These are phyloP conservation scores for Pseudachorutes palmiensis DNA, from an alignment of 1,140 invertebrate genomes.

Conservation along the genomic window DNA sequence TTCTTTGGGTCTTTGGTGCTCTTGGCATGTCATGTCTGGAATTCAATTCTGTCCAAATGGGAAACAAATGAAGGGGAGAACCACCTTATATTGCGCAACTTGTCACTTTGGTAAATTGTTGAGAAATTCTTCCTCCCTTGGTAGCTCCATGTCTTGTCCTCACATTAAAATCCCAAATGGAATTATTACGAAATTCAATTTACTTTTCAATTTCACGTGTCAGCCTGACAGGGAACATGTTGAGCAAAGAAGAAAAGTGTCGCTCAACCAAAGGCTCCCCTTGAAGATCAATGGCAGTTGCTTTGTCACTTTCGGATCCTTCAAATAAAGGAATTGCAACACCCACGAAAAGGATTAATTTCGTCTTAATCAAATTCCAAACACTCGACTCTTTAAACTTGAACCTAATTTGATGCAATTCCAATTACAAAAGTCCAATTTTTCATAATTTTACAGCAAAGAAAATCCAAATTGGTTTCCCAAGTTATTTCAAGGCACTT, in stretches of 20 bases:
- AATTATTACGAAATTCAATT: slow-evolving; percentile 10
- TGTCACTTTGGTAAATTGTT: not conserved
- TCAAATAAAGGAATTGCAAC: too few relatives aligned
- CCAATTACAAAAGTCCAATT: not conserved
- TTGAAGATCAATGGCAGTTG: not conserved
- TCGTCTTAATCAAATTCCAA: slow-evolving; percentile 1
- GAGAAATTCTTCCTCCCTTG: not conserved
- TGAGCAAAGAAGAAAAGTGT: not conserved
- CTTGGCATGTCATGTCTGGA: not conserved
- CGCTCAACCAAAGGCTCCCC: too few relatives aligned
- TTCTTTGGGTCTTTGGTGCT: not conserved
- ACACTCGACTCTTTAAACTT: too few relatives aligned
- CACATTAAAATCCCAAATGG: slow-evolving; percentile 3
- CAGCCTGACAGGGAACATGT: not conserved
- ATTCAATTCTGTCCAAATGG: slow-evolving; percentile 1
- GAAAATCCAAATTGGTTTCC: too few relatives aligned
- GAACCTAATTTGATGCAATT: not conserved
- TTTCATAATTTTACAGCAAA: too few relatives aligned
- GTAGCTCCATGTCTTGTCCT: too few relatives aligned
- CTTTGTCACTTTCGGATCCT: too few relatives aligned
- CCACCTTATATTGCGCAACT: not conserved
- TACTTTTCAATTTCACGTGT: slow-evolving; percentile 8
- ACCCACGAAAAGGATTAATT: too few relatives aligned
- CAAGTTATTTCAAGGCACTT: too few relatives aligned
- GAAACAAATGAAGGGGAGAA: not conserved